A percentile compares a stretch with the other conserved stretches of the same genome.
These are phyloP conservation scores for Enteromius afrohamiltoni DNA, from an alignment of 2,797 vertebrate genomes.

Conservation along the genomic window DNA sequence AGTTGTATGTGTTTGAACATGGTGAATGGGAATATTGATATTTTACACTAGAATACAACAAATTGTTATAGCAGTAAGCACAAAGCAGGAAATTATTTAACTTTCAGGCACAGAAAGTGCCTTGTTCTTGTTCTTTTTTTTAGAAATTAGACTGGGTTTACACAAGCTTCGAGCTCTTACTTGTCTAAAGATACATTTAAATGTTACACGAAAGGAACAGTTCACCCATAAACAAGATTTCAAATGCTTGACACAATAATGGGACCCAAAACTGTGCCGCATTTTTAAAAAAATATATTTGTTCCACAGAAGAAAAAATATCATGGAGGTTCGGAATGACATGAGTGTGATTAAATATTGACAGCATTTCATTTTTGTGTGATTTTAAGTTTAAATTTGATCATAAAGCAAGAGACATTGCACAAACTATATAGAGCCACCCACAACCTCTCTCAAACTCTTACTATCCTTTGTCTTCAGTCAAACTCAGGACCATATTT, in stretches of 20 bases:
- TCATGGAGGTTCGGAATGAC: not conserved
- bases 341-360: not conserved
- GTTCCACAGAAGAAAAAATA: not conserved
- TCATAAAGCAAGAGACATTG: not conserved
- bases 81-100: not conserved
- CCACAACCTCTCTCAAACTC: constrained; percentile 34
- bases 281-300: not conserved
- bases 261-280: not conserved
- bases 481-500: constrained; percentile 60
- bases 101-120: not conserved
- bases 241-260: not conserved
- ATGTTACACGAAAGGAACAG: not conserved
- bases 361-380: not conserved
- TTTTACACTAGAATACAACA: not conserved
- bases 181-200: not conserved
- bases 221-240: not conserved
- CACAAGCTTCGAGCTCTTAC: not conserved
- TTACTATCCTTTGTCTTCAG: constrained; percentile 59
- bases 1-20: not conserved
- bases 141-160: not conserved
- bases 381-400: not conserved
- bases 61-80: not conserved
- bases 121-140: not conserved
- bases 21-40: not conserved
- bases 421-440: not conserved